Evolutionary conservation across 2,113 vertebrate species (phyloP), one percentile per base, ranked within the genome.

Genomic region (Ictalurus furcatus): DNA sequence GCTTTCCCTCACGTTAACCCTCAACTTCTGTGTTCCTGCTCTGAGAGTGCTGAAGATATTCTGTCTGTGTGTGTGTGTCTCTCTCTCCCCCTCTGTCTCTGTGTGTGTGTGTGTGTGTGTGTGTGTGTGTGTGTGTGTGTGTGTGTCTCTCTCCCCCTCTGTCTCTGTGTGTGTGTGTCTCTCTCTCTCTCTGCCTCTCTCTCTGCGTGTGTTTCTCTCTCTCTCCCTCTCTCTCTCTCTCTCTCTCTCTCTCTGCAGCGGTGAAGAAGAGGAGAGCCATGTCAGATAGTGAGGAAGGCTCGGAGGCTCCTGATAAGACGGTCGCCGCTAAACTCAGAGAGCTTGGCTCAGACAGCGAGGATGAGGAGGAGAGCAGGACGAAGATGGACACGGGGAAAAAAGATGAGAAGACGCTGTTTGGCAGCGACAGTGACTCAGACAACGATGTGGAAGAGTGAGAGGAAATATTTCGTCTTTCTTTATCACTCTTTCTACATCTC

Each of bases 381-480:
- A 94, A 95, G 87, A 93, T 28, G 7, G 86, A 91, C 13, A 91
- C 78, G 0, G 97, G 94, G 86, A 96, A 97, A 76, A 97, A 96
- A 89, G 96, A 97, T 73, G 97, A 98, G 92, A 98, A 99, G 87
- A 96, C 97, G 84, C 93, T 99, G 13, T 99, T 99, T 84, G 98
- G 98, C 78, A 98, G 97, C 85, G 98, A 99, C 91, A 99, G 98
- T 87, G 98, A 99, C 25, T 98, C 97, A 0, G 95, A 92, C 48
- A 97, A 96, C 16, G 97, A 98, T 88, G 97, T 97, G 48, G 97
- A 99, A 93, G 97, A 99, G 98, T 99, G 94, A 98, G 98, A 96
- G 16, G 12, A 34, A 14, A 0, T 56, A 4, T 87, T 25, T 40
- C 3, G 6, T 79, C 52, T 82, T 5, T 19, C 13, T 56, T 3